A percentile compares a stretch with the other conserved stretches of the same genome.
Evolutionary conservation across 1,140 invertebrate species (phyloP).

Genomic region (Listronotus bonariensis): DNA sequence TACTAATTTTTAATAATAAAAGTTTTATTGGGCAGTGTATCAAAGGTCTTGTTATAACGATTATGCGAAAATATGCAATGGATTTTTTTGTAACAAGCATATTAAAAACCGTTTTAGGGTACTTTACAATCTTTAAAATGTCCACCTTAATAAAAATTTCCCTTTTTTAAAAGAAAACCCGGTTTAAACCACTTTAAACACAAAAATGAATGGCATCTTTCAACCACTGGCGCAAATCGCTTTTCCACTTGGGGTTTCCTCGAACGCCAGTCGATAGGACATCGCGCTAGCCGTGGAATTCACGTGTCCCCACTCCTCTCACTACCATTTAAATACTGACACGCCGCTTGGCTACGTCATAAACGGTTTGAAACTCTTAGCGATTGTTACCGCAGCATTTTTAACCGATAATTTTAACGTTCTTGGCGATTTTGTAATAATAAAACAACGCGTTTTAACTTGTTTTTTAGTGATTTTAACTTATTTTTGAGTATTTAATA

Average conservation of each 20-base stretch:
- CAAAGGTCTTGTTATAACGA: too few species aligned
- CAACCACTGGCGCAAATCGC: conserved; percentile 23
- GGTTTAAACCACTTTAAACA: too few species aligned
- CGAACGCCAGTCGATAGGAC: conserved; percentile 20
- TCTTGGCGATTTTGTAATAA: too few species aligned
- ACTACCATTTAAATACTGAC: conserved; percentile 1
- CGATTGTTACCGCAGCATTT: background rate
- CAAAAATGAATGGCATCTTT: background rate
- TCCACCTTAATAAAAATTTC: too few species aligned
- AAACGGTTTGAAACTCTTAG: background rate
- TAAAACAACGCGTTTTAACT: background rate
- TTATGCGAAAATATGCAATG: too few species aligned
- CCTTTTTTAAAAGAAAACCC: too few species aligned
- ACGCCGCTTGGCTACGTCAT: conserved; percentile 15
- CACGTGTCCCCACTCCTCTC: conserved; percentile 22
- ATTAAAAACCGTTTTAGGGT: too few species aligned
- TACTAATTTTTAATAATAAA: too few species aligned
- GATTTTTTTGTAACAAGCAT: too few species aligned
- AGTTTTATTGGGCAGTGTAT: too few species aligned
- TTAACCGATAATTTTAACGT: background rate
- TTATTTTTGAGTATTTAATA: background rate
- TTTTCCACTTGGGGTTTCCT: conserved; percentile 19
- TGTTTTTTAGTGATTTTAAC: conserved; percentile 10
- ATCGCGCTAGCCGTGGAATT: conserved; percentile 18
- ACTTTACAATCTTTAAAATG: too few species aligned